Base-by-base conservation (phyloP, 2,113 vertebrate species). In the Pedionomus torquatus region DNA sequence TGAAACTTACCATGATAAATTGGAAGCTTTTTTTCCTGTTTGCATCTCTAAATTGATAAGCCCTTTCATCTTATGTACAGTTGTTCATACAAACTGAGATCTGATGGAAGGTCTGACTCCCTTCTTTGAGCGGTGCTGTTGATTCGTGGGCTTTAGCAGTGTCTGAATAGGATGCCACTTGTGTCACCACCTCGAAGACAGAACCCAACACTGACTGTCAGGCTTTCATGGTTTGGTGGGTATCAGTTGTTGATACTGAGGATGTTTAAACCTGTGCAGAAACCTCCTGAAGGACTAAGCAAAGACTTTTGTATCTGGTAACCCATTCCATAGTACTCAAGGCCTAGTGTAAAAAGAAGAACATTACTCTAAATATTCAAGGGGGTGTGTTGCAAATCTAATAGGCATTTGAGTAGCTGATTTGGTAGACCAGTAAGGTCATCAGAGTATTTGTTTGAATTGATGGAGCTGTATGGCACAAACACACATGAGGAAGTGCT, bases 1-100 rank as follows among this genome's bases (percentile, higher is more conserved):
- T 84, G 80, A 84, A 96, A 94, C 69, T 93, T 89, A 90, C 90
- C 94, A 71, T 96, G 92, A 92, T 92, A 95, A 97, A 97, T 97
- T 82, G 64, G 92, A 75, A 92, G 83, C 90, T 89, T 95, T 96
- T 92, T 92, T 95, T 90, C 35, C 52, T 93, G 80, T 94, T 97
- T 96, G 95, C 77, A 64, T 93, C 80, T 94, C 74, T 95, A 93
- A 91, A 93, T 92, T 95, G 90, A 93, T 97, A 94, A 95, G 69
- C 61, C 33, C 77, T 97, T 97, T 96, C 57, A 95, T 95, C 92
- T 95, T 76, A 71, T 18, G 80, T 95, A 37, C 83, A 87, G 68
- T 94, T 95, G 89, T 71, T 96, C 96, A 5, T 94, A 69, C 72
- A 87, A 94, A 74, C 69, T 35, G 83, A 95, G 83, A 87, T 92